These are phyloP conservation scores for Trichonephila clavipes DNA, from an alignment of 1,140 invertebrate genomes.

Conservation along the genomic window DNA sequence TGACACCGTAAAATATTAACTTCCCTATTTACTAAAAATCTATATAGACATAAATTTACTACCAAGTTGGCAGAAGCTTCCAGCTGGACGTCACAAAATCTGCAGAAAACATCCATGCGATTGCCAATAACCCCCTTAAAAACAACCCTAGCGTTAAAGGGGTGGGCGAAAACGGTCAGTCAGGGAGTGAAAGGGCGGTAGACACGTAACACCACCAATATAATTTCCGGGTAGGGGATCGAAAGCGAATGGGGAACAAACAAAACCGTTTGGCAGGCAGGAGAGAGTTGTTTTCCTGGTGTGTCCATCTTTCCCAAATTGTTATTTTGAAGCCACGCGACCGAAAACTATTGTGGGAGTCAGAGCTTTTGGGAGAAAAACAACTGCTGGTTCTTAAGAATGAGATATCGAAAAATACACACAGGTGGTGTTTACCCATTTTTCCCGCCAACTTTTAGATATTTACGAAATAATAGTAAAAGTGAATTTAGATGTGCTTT, in stretches of 20 bases:
- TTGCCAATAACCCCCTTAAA: not conserved
- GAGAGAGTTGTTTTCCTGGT: conserved; percentile 36
- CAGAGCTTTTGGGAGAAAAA: not conserved
- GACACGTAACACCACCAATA: not conserved
- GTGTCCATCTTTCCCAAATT: conserved; percentile 11
- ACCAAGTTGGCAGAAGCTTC: not conserved
- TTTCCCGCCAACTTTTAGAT: no score
- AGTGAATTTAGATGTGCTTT: no score
- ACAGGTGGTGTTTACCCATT: not conserved
- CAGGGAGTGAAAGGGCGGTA: conserved; percentile 25
- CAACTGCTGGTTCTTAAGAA: not conserved
- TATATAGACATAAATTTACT: not conserved
- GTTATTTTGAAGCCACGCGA: conserved; percentile 53
- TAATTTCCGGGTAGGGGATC: not conserved
- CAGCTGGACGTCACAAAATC: conserved; percentile 31
- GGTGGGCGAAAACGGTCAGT: conserved; percentile 25
- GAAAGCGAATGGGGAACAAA: conserved; percentile 36
- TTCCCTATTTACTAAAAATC: not conserved
- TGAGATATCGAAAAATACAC: not conserved
- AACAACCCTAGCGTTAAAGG: not conserved
- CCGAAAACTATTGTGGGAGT: not conserved
- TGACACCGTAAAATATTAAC: not conserved
- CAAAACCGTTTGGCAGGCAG: conserved; percentile 48
- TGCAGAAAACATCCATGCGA: conserved; percentile 22
- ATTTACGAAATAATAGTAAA: no score